Evolutionary conservation across 2,888 invertebrate species (phyloP).

Genomic region (Acholoe squamosa): DNA sequence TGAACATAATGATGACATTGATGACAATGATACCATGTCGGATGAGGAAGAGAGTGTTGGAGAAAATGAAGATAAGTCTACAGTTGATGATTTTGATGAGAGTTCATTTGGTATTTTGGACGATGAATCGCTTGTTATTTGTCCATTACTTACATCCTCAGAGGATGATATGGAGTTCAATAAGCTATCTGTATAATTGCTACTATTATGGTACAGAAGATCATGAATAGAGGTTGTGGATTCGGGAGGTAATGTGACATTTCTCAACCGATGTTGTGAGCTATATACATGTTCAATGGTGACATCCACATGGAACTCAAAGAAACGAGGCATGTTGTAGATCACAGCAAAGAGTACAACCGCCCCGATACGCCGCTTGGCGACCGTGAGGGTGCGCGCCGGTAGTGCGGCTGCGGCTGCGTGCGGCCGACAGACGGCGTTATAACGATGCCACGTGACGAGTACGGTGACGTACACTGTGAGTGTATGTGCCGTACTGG

Average conservation of each 20-base stretch:
- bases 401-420: slow-evolving; percentile 67
- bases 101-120: too few species aligned
- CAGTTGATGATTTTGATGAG: background rate
- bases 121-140: too few species aligned
- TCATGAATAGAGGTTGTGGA: too few species aligned
- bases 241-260: background rate
- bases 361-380: slow-evolving; percentile 64
- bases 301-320: slow-evolving; percentile 61
- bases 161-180: background rate
- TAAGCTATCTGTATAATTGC: background rate
- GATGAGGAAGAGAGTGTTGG: too few species aligned
- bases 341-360: slow-evolving; percentile 62
- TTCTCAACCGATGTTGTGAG: background rate
- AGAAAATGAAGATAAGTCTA: background rate
- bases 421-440: slow-evolving; percentile 80
- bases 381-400: slow-evolving; percentile 39
- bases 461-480: slow-evolving; percentile 81
- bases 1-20: too few species aligned
- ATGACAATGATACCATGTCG: too few species aligned
- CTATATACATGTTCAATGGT: background rate
- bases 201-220: too few species aligned
- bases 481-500: slow-evolving; percentile 79
- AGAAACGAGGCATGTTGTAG: slow-evolving; percentile 66
- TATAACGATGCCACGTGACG: slow-evolving; percentile 80
- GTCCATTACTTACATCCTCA: background rate